Evolutionary conservation across 2,797 vertebrate genomes (phyloP).

Genomic region (Phrynocephalus forsythii): DNA sequence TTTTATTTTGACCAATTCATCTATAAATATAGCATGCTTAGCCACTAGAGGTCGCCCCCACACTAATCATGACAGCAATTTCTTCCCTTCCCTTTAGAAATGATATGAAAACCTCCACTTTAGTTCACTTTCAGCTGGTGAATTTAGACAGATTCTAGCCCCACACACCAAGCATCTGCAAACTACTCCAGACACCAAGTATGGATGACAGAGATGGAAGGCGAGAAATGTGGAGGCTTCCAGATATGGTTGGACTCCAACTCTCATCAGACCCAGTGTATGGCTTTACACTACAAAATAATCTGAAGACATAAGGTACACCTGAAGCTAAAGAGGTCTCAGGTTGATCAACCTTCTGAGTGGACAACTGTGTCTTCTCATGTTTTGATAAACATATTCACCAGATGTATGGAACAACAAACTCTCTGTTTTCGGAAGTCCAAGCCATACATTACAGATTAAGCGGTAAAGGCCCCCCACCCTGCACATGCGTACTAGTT

Average conservation of each 20-base stretch:
- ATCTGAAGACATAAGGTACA: not conserved
- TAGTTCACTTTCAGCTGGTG: not conserved
- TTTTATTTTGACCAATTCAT: not conserved
- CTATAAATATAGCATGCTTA: not conserved
- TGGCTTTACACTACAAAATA: not conserved
- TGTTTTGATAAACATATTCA: not conserved
- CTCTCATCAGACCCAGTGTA: not conserved
- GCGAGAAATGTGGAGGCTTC: not conserved
- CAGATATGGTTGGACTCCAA: not conserved
- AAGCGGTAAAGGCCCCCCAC: too few relatives aligned
- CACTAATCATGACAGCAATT: not conserved
- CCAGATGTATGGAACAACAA: not conserved
- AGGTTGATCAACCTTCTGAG: not conserved
- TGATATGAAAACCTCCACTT: not conserved
- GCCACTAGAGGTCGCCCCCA: slow-evolving; percentile 58
- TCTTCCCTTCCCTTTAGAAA: not conserved
- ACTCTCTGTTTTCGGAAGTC: too few relatives aligned
- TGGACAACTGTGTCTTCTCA: not conserved
- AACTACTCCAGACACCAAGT: not conserved
- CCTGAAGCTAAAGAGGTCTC: not conserved
- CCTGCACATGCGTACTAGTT: too few relatives aligned
- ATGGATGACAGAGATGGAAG: not conserved
- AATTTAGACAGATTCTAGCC: not conserved
- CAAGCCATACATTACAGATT: too few relatives aligned
- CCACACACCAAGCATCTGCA: not conserved